Conservation (phyloP, 2,113 vertebrate genomes). For the Charadrius vociferus region DNA sequence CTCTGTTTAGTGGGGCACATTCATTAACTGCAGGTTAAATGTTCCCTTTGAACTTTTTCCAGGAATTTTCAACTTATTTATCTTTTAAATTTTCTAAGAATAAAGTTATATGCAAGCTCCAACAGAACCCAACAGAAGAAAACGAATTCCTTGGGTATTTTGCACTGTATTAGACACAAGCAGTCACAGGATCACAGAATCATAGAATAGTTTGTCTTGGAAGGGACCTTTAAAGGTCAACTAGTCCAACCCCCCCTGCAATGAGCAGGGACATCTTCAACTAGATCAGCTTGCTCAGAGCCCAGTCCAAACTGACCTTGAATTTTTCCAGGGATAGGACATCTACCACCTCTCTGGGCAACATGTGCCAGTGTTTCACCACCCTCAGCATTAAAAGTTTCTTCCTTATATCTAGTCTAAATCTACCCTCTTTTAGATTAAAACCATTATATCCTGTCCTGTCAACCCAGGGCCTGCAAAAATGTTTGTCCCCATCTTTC, state of each 20-base stretch:
- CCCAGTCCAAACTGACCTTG: neutral
- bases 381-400: neutral
- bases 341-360: neutral
- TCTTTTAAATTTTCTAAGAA: neutral
- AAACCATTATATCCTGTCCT: neutral
- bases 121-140: neutral
- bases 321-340: neutral
- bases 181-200: neutral
- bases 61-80: neutral
- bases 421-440: neutral
- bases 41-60: neutral
- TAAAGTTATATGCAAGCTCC: neutral
- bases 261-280: neutral
- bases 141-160: neutral
- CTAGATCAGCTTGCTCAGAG: neutral
- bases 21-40: neutral
- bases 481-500: neutral
- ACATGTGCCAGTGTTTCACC: neutral
- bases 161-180: neutral
- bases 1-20: neutral
- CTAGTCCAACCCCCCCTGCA: neutral
- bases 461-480: neutral
- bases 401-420: neutral
- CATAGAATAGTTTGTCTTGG: neutral
- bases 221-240: neutral